Conservation (phyloP, 2,113 vertebrate genomes). For the Heterotilapia buettikoferi region DNA sequence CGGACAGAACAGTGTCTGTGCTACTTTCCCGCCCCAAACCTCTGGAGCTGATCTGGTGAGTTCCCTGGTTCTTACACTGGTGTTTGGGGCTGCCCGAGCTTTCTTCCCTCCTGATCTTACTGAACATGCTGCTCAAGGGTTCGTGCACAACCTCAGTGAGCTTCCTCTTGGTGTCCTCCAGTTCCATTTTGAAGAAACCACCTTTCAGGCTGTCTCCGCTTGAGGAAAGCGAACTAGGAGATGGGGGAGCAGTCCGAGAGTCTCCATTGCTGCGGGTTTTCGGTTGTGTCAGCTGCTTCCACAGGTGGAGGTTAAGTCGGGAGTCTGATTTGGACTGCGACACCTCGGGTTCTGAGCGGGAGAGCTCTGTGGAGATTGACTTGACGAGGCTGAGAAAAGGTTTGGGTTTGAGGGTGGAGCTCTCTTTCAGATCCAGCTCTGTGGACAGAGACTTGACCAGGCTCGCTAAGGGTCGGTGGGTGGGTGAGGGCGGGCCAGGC, state of each 20-base stretch:
- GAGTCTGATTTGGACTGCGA: conserved; percentile 80
- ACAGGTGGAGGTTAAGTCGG: conserved; percentile 77
- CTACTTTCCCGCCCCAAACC: conserved; percentile 33
- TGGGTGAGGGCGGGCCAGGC: conserved; percentile 45
- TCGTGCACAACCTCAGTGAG: conserved; percentile 72
- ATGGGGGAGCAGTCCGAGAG: conserved; percentile 79
- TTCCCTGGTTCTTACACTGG: conserved; percentile 21
- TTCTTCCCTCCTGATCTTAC: conserved; percentile 83
- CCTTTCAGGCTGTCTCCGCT: conserved; percentile 64
- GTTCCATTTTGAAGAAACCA: conserved; percentile 79
- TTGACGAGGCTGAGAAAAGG: conserved; percentile 78
- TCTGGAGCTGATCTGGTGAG: conserved; percentile 32
- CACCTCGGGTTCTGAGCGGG: conserved; percentile 74
- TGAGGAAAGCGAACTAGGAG: conserved; percentile 72
- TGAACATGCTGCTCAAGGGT: conserved; percentile 78
- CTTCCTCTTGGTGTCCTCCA: conserved; percentile 84
- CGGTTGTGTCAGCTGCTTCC: conserved; percentile 76
- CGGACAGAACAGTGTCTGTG: conserved; percentile 18
- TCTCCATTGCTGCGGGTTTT: conserved; percentile 68
- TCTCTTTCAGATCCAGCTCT: conserved; percentile 72
- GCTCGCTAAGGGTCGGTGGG: conserved; percentile 62
- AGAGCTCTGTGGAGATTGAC: conserved; percentile 80
- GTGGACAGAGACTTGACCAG: conserved; percentile 80
- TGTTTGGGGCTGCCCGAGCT: conserved; percentile 62
- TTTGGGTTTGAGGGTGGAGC: conserved; percentile 68